Evolutionary conservation across 2,113 vertebrate genomes (phyloP).

Genomic region (Penelope pileata): DNA sequence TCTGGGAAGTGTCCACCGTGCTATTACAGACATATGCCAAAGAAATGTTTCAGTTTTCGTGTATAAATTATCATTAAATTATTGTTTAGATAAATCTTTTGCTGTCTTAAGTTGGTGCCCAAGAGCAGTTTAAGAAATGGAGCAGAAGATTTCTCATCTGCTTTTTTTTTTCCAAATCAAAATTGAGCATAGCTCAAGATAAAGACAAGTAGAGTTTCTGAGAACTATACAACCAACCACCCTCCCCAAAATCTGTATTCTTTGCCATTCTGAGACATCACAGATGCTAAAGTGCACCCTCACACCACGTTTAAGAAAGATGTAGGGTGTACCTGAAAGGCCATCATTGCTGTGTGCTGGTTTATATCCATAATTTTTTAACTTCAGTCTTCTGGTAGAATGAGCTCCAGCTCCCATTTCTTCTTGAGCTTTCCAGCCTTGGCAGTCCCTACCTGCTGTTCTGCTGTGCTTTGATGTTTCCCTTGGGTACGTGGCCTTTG

Average conservation of each 20-base stretch:
- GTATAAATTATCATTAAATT: background rate
- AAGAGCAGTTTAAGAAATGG: background rate
- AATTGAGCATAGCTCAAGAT: background rate
- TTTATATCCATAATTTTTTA: background rate
- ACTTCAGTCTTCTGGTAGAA: too few relatives aligned
- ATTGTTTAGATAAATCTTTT: background rate
- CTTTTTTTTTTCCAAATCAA: background rate
- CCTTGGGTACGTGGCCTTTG: background rate
- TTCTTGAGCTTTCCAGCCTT: background rate
- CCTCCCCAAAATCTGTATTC: background rate
- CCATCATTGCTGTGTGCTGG: accelerated
- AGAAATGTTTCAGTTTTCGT: background rate
- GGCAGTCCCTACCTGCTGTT: background rate
- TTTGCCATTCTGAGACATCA: background rate
- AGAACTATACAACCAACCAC: background rate
- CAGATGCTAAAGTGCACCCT: background rate
- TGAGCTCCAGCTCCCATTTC: background rate
- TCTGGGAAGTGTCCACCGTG: background rate
- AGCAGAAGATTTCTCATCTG: background rate
- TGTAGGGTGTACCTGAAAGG: background rate
- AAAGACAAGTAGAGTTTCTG: background rate
- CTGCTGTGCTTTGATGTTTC: background rate
- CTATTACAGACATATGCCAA: background rate
- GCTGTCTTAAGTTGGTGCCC: background rate
- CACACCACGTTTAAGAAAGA: background rate